Evolutionary conservation across 2,113 vertebrate species (phyloP), one percentile per base, ranked within the genome.

Genomic region (Prietella phreatophila): DNA sequence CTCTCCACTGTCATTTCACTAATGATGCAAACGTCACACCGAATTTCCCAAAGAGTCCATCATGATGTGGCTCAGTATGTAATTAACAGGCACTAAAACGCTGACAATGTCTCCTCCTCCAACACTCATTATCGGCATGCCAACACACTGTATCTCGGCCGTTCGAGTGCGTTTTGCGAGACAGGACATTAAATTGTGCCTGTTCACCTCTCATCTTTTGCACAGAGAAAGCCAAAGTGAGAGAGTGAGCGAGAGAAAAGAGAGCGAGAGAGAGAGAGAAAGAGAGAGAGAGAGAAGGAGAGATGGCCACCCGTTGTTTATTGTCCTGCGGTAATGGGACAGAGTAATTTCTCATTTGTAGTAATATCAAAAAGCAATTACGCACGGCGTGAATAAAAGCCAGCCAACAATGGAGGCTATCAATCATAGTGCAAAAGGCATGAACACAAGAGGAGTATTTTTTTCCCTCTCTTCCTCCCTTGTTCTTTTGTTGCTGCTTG

Each of bases 331-430:
- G 93, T 94, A 94, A 95, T 94, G 92, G 93, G 80, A 91, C 90
- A 89, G 88, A 93, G 93, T 93, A 90, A 94, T 94, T 95, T 93
- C 93, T 94, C 93, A 95, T 94, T 95, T 94, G 94, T 94, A 93
- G 93, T 91, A 93, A 94, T 93, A 94, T 95, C 93, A 94, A 95
- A 95, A 94, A 93, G 92, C 94, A 95, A 95, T 94, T 95, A 94
- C 92, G 67, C 93, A 92, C 90, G 86, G 83, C 89, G 88, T 91
- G 92, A 94, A 93, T 94, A 94, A 94, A 93, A 95, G 93, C 91
- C 90, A 91, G 88, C 87, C 92, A 94, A 95, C 93, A 95, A 94
- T 93, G 91, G 93, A 91, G 87, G 87, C 92, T 91, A 94, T 95
- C 93, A 93, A 94, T 95, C 95, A 95, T 87, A 39, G 30, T 71